Evolutionary conservation across 2,113 vertebrate genomes (phyloP), one percentile per base, ranked within the genome.

Genomic region (Anser brachyrhynchus): DNA sequence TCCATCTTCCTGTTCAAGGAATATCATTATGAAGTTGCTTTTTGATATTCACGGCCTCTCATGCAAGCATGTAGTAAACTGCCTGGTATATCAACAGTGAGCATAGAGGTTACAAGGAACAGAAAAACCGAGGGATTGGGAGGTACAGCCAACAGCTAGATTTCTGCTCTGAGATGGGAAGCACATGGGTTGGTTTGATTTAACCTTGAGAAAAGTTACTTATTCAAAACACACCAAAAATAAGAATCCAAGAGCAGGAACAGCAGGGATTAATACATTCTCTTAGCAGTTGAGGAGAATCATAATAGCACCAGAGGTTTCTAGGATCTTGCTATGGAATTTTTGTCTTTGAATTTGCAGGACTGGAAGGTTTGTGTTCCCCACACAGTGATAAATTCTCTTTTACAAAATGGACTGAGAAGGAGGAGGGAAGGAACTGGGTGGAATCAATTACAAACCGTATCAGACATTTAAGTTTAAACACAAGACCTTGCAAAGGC

Each of bases 401-500:
- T 79, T 91, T 95, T 95, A 95, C 94, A 90, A 95, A 95, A 85
- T 92, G 90, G 79, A 81, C 90, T 75, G 94, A 83, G 85, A 71
- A 89, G 70, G 64, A 96, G 51, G 55, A 94, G 89, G 92, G 85
- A 97, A 71, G 87, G 74, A 96, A 89, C 87, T 92, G 95, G 83
- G 94, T 97, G 97, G 98, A 97, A 97, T 95, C 91, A 97, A 98
- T 98, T 97, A 96, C 69, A 96, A 96, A 80, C 95, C 79, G 91
- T 96, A 96, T 96, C 98, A 96, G 97, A 94, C 92, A 41, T 97
- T 97, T 96, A 87, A 93, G 95, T 92, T 96, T 92, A 92, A 97
- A 96, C 93, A 96, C 92, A 84, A 96, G 95, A 89, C 97, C 95
- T 97, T 74, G 93, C 96, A 82, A 98, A 96, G 97, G 80, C 96